These are phyloP conservation scores for Neosilurus hyrtlii DNA, from an alignment of 2,797 vertebrate species.

Conservation along the genomic window DNA sequence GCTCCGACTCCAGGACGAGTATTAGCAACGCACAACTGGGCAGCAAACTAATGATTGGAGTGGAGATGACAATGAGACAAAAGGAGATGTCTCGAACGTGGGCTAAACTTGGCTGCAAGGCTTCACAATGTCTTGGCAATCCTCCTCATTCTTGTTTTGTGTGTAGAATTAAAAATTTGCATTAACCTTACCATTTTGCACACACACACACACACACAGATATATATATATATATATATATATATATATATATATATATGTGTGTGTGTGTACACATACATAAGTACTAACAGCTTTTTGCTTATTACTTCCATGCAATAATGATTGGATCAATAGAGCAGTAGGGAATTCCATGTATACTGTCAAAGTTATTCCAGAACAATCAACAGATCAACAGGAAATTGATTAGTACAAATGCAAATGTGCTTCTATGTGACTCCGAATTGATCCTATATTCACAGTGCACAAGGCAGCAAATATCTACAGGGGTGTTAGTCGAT, in stretches of 20 bases:
- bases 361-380: background rate
- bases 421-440: too few relatives aligned
- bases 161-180: background rate
- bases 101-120: background rate
- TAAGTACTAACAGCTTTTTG: too few relatives aligned
- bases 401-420: conserved; percentile 4
- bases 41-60: conserved; percentile 12
- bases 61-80: conserved; percentile 18
- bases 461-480: too few relatives aligned
- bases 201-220: too few relatives aligned
- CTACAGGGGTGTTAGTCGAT: too few relatives aligned
- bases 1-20: background rate
- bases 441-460: too few relatives aligned
- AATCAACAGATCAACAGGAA: background rate
- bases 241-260: too few relatives aligned
- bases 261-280: too few relatives aligned
- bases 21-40: conserved; percentile 10
- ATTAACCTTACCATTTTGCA: too few relatives aligned
- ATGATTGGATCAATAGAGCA: background rate
- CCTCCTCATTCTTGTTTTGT: background rate
- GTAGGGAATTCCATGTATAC: background rate
- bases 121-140: background rate
- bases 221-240: too few relatives aligned
- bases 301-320: background rate
- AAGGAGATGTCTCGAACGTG: background rate